Evolutionary conservation across 2,113 vertebrate genomes (phyloP), one percentile per base, ranked within the genome.

Genomic region (Promerops cafer): DNA sequence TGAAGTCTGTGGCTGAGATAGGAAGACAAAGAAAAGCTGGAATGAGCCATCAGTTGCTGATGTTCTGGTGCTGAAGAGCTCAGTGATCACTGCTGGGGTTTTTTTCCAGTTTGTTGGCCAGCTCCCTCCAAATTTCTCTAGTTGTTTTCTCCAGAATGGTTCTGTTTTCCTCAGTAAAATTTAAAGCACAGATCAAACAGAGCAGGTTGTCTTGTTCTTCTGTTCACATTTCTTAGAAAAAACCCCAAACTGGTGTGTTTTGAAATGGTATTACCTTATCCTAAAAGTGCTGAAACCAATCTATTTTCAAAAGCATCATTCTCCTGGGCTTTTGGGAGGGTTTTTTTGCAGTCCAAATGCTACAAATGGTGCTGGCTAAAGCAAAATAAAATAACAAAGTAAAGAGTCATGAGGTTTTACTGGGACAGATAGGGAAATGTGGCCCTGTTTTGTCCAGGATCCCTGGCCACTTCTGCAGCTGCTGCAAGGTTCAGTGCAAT

Each of bases 371-470:
- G 27, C 28, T 87, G 57, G 30, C 23, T 53, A 42, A 77, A 76
- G 61, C 21, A 94, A 85, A 91, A 57, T 13, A 47, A 37, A 71
- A n/a, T 10, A 19, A 60, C 16, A 54, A 27, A 91, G 57, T 2
- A 31, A 19, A 4, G 40, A 92, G 16, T n/a, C 15, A 20, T 4
- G 49, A 40, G 20, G 6, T 57, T 83, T 86, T 71, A 23, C 19
- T 11, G 17, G 66, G 35, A 24, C 22, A 72, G 54, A n/a, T 0
- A 15, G 17, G 50, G 31, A 33, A 77, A 80, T 0, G 1, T 53
- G 2, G 2, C 13, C 53, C 16, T 49, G 28, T 23, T 76, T 85
- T 78, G 4, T 12, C 35, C 42, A 42, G 60, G 35, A 75, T 44
- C 24, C 37, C 17, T 11, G 39, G 35, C 68, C 56, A 24, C 8